Evolutionary conservation across 1,140 invertebrate species (phyloP).

Genomic region (Cardiocondyla obscurior): DNA sequence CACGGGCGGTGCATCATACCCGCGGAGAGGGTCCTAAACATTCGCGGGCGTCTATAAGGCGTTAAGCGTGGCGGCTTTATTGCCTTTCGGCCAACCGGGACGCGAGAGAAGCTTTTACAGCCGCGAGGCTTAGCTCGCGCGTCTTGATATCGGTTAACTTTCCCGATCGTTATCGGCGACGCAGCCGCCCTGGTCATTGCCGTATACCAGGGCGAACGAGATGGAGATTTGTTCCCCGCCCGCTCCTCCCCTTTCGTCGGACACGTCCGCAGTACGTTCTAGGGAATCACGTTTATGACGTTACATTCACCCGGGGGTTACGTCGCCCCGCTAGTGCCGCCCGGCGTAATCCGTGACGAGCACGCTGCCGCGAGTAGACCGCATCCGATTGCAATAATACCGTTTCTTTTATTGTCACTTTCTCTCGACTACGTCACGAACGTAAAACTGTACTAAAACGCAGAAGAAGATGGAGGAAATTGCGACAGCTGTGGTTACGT

Average conservation of each 20-base stretch:
- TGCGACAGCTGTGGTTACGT: too few relatives aligned
- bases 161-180: conserved; percentile 63
- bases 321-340: not conserved
- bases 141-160: conserved; percentile 67
- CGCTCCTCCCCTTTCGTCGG: too few relatives aligned
- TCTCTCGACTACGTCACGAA: not conserved
- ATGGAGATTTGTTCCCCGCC: conserved; percentile 46
- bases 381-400: conserved; percentile 21
- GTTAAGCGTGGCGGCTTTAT: conserved; percentile 67
- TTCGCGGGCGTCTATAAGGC: conserved; percentile 65
- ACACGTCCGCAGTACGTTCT: not conserved
- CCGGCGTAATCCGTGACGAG: not conserved
- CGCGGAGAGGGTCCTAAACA: conserved; percentile 63
- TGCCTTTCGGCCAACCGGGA: conserved; percentile 57
- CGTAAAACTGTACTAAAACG: not conserved
- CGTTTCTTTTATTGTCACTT: conserved; percentile 28
- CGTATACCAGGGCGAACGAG: conserved; percentile 17
- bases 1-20: conserved; percentile 57
- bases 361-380: not conserved
- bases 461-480: conserved; percentile 1
- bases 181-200: conserved; percentile 43
- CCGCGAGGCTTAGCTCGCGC: conserved; percentile 57
- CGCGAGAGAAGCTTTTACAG: conserved; percentile 58
- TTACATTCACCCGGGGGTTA: conserved; percentile 24
- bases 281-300: conserved; percentile 44